Conservation (phyloP, 1,140 invertebrate genomes). For the Vanessa atalanta region DNA sequence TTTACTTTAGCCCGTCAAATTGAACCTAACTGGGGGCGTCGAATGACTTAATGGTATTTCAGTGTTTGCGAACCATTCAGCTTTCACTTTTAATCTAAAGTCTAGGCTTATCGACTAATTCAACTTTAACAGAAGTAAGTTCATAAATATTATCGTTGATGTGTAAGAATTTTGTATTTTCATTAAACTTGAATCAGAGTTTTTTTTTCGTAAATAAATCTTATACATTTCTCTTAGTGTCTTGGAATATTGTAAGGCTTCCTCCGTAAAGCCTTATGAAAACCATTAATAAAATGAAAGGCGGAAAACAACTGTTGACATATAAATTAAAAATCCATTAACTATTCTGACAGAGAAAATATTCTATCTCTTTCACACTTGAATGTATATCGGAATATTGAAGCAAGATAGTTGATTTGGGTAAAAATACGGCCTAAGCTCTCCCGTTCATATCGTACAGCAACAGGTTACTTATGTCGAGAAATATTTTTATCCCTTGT, state of each 20-base stretch:
- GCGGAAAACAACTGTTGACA: slow-evolving; percentile 9
- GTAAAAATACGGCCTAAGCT: slow-evolving; percentile 48
- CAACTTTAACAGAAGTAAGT: neutral
- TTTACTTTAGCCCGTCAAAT: slow-evolving; percentile 47
- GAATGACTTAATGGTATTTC: slow-evolving; percentile 66
- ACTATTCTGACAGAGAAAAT: slow-evolving; percentile 1
- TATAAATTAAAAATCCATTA: slow-evolving; percentile 30
- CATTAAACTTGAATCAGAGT: too few species aligned
- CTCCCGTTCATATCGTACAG: slow-evolving; percentile 48
- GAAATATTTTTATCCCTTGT: slow-evolving; percentile 67
- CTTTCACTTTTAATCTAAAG: slow-evolving; percentile 55
- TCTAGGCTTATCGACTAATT: slow-evolving; percentile 31
- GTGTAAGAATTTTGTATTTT: too few species aligned
- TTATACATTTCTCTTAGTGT: neutral
- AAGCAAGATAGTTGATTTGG: slow-evolving; percentile 31
- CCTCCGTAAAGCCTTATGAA: slow-evolving; percentile 1
- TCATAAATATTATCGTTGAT: neutral
- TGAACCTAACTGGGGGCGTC: slow-evolving; percentile 46
- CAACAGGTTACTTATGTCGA: slow-evolving; percentile 67
- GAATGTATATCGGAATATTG: slow-evolving; percentile 10
- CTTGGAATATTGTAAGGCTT: neutral
- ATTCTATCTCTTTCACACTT: slow-evolving; percentile 16
- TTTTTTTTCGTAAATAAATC: too few species aligned
- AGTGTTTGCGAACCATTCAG: slow-evolving; percentile 55
- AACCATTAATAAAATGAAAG: slow-evolving; percentile 12